Percentiles rank a stretch among this genome's conserved stretches.
Conservation (phyloP, 1,140 invertebrate genomes). For the Plutomurus gul region DNA sequence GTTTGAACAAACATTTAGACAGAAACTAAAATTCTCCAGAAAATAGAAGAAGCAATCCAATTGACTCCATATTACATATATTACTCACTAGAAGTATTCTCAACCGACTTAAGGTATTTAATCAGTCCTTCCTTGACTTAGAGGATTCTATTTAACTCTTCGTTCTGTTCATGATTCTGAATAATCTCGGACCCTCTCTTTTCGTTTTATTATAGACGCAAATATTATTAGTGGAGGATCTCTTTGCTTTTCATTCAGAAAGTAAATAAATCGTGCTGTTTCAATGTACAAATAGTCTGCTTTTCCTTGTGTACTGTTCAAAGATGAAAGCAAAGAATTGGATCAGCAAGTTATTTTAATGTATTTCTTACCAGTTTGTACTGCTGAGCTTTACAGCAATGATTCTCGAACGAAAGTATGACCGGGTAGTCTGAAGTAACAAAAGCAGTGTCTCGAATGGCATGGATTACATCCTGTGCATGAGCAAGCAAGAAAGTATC, state of each 20-base stretch:
- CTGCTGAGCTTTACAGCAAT: slow-evolving; percentile 96
- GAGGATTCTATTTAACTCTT: slow-evolving; percentile 67
- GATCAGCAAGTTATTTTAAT: too few relatives aligned
- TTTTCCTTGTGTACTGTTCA: slow-evolving; percentile 82
- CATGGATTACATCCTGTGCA: slow-evolving; percentile 86
- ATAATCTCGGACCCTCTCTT: slow-evolving; percentile 93
- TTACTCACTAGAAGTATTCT: slow-evolving; percentile 99
- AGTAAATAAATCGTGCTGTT: slow-evolving; percentile 86
- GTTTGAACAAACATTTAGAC: too few relatives aligned
- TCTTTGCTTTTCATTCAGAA: slow-evolving; percentile 97
- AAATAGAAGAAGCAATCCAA: too few relatives aligned
- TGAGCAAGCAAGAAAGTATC: slow-evolving; percentile 48
- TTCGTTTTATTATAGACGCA: slow-evolving; percentile 96
- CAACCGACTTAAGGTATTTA: slow-evolving; percentile 98
- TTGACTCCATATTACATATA: too few relatives aligned
- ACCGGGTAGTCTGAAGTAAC: slow-evolving; percentile 96
- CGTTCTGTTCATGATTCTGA: slow-evolving; percentile 87
- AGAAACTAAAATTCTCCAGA: too few relatives aligned
- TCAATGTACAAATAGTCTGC: slow-evolving; percentile 84
- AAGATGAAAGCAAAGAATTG: too few relatives aligned
- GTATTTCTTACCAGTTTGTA: too few relatives aligned
- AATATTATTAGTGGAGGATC: slow-evolving; percentile 99
- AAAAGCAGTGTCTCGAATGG: slow-evolving; percentile 97
- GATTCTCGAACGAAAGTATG: slow-evolving; percentile 99
- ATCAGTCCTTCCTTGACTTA: slow-evolving; percentile 95